Percentiles rank a stretch among this genome's conserved stretches.
These are phyloP conservation scores for Stichodactyla helianthus DNA, from an alignment of 64 coral and sea anemone species.

Conservation along the genomic window DNA sequence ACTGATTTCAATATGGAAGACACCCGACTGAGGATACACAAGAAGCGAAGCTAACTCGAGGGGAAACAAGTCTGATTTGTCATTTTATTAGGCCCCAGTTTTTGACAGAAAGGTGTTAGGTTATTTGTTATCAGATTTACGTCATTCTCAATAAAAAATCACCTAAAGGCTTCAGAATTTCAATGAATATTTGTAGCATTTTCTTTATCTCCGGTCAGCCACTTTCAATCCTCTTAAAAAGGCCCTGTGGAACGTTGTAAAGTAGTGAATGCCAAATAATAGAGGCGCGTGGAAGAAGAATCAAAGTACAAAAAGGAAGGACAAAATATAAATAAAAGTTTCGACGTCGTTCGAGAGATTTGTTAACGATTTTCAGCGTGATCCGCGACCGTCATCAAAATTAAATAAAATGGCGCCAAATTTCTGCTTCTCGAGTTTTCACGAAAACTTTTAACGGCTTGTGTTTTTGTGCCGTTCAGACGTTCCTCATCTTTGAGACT, in stretches of 20 bases:
- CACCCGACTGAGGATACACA: background rate
- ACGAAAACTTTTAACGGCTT: background rate
- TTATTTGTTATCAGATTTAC: background rate
- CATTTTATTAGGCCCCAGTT: background rate
- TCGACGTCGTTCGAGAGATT: background rate
- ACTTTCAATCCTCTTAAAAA: background rate
- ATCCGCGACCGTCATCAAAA: background rate
- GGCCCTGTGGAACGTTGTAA: background rate
- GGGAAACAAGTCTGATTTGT: background rate
- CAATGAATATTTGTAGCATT: background rate
- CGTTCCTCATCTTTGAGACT: background rate
- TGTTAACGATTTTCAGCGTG: background rate
- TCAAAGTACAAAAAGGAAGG: background rate
- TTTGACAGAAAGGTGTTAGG: constrained; percentile 7
- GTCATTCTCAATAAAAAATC: constrained; percentile 9
- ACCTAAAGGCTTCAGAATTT: background rate
- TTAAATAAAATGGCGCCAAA: constrained; percentile 1
- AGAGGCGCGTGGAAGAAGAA: background rate
- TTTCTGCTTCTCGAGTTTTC: background rate
- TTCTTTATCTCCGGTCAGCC: background rate
- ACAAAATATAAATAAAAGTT: background rate
- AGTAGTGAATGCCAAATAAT: background rate
- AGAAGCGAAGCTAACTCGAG: background rate
- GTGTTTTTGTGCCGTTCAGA: background rate
- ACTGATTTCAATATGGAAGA: background rate